Percentiles rank a stretch among this genome's conserved stretches.
phyloP scores from a whole-genome alignment of 2,113 vertebrate species.

The Pseudolaguvia tuberculata region DNA sequence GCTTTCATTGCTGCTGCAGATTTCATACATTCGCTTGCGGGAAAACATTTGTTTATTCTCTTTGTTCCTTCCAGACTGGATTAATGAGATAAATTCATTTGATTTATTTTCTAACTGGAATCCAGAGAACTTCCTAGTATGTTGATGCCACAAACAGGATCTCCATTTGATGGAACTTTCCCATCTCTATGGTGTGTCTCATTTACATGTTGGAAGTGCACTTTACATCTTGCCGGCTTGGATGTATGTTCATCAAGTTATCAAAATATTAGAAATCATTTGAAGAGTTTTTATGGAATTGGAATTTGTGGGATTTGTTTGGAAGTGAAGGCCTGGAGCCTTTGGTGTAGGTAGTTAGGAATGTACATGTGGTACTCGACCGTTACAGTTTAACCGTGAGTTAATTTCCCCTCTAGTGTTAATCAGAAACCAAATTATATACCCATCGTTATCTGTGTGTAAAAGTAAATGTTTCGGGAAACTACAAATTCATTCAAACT shows the following conservation, averaged over 20 bases:
- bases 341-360: neutral
- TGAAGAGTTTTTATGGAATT: slow-evolving; percentile 13
- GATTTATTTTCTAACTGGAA: neutral
- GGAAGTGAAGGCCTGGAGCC: neutral
- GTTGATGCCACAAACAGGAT: neutral
- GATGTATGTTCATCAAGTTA: slow-evolving; percentile 1
- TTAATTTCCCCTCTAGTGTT: neutral
- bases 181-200: neutral
- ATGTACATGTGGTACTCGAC: neutral
- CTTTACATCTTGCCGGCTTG: slow-evolving; percentile 28
- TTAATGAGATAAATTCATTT: neutral
- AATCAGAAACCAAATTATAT: neutral
- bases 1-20: slow-evolving; percentile 20
- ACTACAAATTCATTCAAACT: too few relatives aligned
- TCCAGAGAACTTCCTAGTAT: neutral
- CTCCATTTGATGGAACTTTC: neutral
- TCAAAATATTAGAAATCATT: neutral
- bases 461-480: too few relatives aligned
- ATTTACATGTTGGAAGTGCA: slow-evolving; percentile 28
- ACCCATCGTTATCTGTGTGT: neutral
- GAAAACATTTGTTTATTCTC: slow-evolving; percentile 6
- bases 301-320: neutral
- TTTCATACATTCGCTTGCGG: neutral
- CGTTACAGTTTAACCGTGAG: neutral
- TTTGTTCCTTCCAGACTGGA: neutral